Evolutionary conservation across 2,888 invertebrate genomes (phyloP).

Genomic region (Phortica okadai): DNA sequence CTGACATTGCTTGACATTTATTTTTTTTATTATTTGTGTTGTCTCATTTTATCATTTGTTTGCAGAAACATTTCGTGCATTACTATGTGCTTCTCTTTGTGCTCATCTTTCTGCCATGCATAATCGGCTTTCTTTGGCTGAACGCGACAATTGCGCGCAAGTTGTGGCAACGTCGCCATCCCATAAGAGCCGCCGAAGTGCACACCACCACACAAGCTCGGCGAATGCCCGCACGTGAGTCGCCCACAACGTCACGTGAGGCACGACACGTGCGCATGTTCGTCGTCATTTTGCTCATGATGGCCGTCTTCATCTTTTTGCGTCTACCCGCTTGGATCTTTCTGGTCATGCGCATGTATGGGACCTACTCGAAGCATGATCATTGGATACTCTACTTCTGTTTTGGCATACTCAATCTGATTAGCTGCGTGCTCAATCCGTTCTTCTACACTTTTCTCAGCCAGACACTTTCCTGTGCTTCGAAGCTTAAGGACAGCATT

Average conservation of each 20-base stretch:
- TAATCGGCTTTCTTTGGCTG: constrained; percentile 77
- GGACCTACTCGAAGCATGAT: constrained; percentile 58
- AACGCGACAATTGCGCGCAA: constrained; percentile 78
- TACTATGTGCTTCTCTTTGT: constrained; percentile 70
- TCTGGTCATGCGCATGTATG: constrained; percentile 76
- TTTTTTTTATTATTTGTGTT: not conserved
- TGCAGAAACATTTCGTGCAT: constrained; percentile 61
- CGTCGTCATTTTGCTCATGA: constrained; percentile 78
- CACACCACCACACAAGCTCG: constrained; percentile 20
- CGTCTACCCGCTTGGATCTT: constrained; percentile 79
- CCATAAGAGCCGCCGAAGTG: constrained; percentile 1
- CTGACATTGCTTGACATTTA: not conserved
- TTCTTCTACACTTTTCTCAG: constrained; percentile 80
- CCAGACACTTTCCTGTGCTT: constrained; percentile 75
- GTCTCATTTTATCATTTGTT: constrained; percentile 45
- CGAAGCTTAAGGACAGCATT: constrained; percentile 36
- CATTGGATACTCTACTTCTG: constrained; percentile 78
- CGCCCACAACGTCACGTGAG: constrained; percentile 58
- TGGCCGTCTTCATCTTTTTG: constrained; percentile 78
- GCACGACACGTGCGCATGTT: constrained; percentile 79
- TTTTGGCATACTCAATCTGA: constrained; percentile 78
- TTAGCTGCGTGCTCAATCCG: constrained; percentile 80
- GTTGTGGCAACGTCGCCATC: constrained; percentile 77
- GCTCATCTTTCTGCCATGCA: constrained; percentile 77
- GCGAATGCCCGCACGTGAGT: not conserved